A percentile compares a stretch with the other conserved stretches of the same genome.
Conservation (phyloP, 2,888 invertebrate species). For the Phengaris arion region DNA sequence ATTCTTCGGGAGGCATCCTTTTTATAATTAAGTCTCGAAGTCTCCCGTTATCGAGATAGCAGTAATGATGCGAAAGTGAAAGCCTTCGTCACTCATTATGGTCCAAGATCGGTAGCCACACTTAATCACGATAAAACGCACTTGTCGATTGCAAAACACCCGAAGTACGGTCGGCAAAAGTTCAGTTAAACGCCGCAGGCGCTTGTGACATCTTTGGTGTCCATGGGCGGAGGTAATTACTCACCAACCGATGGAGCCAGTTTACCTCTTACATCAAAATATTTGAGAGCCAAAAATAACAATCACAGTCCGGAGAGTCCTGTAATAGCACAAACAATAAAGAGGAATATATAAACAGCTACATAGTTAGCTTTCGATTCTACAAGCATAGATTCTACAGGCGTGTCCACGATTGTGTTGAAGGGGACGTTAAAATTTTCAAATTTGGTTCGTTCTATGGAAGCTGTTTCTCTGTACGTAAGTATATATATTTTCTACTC, state of each 20-base stretch:
- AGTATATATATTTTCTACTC: too few relatives aligned
- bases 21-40: constrained; percentile 18
- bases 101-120: constrained; percentile 61
- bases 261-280: constrained; percentile 36
- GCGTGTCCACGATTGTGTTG: too few relatives aligned
- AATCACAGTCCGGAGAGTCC: not conserved
- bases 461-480: too few relatives aligned
- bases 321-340: too few relatives aligned
- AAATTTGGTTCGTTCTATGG: too few relatives aligned
- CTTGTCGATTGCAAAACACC: constrained; percentile 19
- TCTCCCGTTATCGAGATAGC: constrained; percentile 45
- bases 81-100: constrained; percentile 63
- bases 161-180: constrained; percentile 14
- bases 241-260: not conserved
- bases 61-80: constrained; percentile 71
- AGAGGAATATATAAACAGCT: not conserved
- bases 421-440: too few relatives aligned
- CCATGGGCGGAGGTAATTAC: constrained; percentile 11
- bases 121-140: constrained; percentile 61
- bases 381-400: too few relatives aligned
- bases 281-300: constrained; percentile 39
- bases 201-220: constrained; percentile 25
- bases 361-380: too few relatives aligned
- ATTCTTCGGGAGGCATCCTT: constrained; percentile 16
- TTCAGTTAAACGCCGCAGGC: constrained; percentile 36